phyloP scores from a whole-genome alignment of 2,113 vertebrate species.

The Antechinus flavipes region DNA sequence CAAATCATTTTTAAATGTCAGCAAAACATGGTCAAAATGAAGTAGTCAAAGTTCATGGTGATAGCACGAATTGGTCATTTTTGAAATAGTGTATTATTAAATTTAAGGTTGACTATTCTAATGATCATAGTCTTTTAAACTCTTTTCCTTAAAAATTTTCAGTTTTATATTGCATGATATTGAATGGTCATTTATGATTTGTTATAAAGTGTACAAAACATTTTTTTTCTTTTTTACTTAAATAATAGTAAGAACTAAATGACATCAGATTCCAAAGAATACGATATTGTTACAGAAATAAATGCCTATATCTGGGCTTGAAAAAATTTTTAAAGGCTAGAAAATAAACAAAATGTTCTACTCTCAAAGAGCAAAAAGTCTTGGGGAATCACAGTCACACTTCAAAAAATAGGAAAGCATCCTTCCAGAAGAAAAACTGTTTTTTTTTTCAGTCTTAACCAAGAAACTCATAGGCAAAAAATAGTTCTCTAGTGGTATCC shows the following conservation, averaged over 20 bases:
- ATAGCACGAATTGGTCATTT: not conserved
- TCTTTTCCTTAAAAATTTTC: not conserved
- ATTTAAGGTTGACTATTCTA: not conserved
- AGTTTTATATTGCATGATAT: not conserved
- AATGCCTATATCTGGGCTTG: not conserved
- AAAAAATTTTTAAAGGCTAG: not conserved
- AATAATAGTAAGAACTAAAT: not conserved
- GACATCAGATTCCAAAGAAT: not conserved
- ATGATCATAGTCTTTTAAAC: not conserved
- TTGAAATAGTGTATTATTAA: not conserved
- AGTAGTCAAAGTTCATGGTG: accelerated
- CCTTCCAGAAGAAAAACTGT: not conserved
- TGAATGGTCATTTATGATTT: not conserved
- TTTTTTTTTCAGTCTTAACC: not conserved
- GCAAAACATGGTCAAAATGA: not conserved
- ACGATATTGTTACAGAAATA: not conserved
- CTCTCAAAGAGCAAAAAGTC: not conserved
- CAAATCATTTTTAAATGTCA: not conserved
- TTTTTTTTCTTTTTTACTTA: not conserved
- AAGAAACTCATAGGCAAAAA: not conserved
- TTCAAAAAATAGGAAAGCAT: not conserved
- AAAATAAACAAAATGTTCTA: not conserved
- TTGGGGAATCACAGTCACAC: not conserved
- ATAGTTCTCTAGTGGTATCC: not conserved
- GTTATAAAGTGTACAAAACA: not conserved